Conservation (phyloP, 2,113 vertebrate genomes). For the Syngnathus floridae region DNA sequence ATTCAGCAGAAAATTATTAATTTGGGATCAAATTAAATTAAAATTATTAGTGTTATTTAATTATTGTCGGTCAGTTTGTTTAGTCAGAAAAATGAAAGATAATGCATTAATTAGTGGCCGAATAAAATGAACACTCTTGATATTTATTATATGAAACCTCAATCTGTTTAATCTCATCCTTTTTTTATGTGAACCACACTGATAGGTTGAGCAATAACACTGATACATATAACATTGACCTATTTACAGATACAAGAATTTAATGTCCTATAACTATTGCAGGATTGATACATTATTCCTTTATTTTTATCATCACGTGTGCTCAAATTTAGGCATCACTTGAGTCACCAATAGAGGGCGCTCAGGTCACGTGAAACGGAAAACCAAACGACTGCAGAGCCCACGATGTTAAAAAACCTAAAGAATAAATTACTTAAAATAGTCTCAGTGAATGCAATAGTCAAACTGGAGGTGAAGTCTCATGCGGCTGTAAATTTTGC, state of each 20-base stretch:
- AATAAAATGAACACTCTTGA: too few relatives aligned
- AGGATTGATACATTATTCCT: neutral
- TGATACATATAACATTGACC: neutral
- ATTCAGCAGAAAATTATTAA: neutral
- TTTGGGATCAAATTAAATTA: neutral
- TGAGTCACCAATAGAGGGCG: neutral
- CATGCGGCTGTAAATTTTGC: neutral
- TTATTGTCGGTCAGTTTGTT: neutral
- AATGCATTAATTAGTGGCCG: neutral
- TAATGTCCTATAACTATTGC: neutral
- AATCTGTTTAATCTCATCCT: neutral
- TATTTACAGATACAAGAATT: neutral
- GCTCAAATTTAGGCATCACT: neutral
- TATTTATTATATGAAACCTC: neutral
- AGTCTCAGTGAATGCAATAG: neutral
- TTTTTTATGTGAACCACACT: neutral
- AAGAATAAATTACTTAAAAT: neutral
- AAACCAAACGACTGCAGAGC: neutral
- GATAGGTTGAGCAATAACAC: neutral
- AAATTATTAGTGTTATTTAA: neutral
- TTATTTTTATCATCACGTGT: neutral
- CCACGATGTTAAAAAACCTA: neutral
- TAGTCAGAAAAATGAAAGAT: neutral
- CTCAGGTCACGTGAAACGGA: neutral
- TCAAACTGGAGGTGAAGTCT: neutral